These are phyloP conservation scores for Myathropa florea DNA, from an alignment of 2,888 invertebrate species.

Conservation along the genomic window DNA sequence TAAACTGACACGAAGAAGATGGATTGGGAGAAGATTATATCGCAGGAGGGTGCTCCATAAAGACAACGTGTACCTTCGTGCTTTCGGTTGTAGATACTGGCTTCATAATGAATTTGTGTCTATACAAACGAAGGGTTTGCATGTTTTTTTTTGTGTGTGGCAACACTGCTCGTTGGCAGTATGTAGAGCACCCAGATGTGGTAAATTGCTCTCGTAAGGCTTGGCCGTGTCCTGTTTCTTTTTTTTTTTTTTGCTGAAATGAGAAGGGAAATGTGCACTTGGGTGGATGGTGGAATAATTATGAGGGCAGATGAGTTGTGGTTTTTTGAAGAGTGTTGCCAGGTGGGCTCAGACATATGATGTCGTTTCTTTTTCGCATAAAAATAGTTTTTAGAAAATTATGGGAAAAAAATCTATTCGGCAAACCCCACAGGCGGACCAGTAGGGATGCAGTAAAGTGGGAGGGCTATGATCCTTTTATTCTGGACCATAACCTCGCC, in stretches of 20 bases:
- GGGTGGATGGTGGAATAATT: not conserved
- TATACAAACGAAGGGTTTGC: not conserved
- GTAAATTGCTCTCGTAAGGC: not conserved
- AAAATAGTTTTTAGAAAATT: too few relatives aligned
- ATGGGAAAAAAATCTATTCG: too few relatives aligned
- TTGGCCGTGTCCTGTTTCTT: not conserved
- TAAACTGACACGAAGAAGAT: not conserved
- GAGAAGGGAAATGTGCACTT: not conserved
- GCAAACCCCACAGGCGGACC: too few relatives aligned
- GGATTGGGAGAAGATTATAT: constrained; percentile 19
- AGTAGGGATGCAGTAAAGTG: too few relatives aligned
- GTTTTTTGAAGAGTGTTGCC: not conserved
- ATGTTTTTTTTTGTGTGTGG: not conserved
- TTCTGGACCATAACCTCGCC: too few relatives aligned
- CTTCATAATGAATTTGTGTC: not conserved
- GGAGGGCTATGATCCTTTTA: too few relatives aligned
- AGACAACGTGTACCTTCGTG: not conserved
- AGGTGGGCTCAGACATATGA: not conserved
- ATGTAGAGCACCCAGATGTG: not conserved
- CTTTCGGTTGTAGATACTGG: too few relatives aligned
- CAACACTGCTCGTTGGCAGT: not conserved
- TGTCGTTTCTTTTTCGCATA: not conserved
- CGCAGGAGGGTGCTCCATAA: not conserved
- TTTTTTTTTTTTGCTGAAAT: not conserved
- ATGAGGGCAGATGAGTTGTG: not conserved